Base-by-base conservation (phyloP, 2,113 vertebrate genomes). In the Cheilinus undulatus region DNA sequence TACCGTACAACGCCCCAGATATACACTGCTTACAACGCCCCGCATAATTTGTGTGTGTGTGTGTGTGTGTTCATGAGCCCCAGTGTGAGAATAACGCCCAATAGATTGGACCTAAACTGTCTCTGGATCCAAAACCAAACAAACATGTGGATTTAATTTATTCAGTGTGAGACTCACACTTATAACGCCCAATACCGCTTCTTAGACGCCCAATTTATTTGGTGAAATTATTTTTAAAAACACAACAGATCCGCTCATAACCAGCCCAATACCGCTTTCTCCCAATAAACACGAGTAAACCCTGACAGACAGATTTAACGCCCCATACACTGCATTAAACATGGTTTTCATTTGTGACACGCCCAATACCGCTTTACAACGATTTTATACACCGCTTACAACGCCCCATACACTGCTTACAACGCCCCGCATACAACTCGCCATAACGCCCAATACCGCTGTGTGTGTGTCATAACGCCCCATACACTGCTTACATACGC, bases 171-270 rank as follows among this genome's bases (percentile, higher is more conserved):
- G 43, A 82, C 19, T 54, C 38, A 52, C 2, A n/a, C n/a, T n/a
- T n/a, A n/a, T n/a, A n/a, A 61, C 32, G 69, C 7, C 11, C 38
- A 42, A 15, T 24, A 52, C 32, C 4, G 46, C n/a, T 63, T 56
- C 38, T 86, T 65, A 45, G 30, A 80, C 51, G 40, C n/a, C n/a
- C n/a, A 45, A 30, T 92, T 92, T 87, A 93, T 91, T 93, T 82
- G 53, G 66, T 78, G 53, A 89, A 83, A 91, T 77, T 58, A 72
- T 69, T 71, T 69, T 66, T 42, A 59, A 15, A 71, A 81, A 86
- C 74, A 70, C 49, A 77, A 91, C 43, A 83, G 54, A 73, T 71
- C 48, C 12, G 63, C 79, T 68, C 84, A 89, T 83, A 92, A 42
- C 71, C 64, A 66, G 22, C 38, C 22, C 69, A 73, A n/a, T n/a